phyloP scores from a whole-genome alignment of 1,140 invertebrate genomes.

The Drosophila pallidifrons region DNA sequence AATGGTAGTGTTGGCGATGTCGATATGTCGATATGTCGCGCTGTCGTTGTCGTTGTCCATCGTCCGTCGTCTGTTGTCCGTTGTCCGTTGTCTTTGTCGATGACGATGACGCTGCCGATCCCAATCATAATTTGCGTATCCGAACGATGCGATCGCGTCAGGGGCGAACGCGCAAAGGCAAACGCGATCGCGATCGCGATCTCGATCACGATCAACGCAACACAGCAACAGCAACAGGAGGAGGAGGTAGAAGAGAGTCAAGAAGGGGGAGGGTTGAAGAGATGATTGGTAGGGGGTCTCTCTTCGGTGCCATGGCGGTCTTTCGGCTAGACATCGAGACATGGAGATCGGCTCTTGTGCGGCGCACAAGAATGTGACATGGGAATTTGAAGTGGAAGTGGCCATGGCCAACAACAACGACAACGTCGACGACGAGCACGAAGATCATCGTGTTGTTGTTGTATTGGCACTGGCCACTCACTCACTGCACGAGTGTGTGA shows the following conservation, averaged over 20 bases:
- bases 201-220: slow-evolving; percentile 42
- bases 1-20: not conserved
- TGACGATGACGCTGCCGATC: slow-evolving; percentile 37
- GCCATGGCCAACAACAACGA: slow-evolving; percentile 34
- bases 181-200: slow-evolving; percentile 43
- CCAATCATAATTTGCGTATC: slow-evolving; percentile 60
- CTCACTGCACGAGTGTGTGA: slow-evolving; percentile 4
- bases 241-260: too few species aligned
- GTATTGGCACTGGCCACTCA: slow-evolving; percentile 32
- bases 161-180: slow-evolving; percentile 23
- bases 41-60: slow-evolving; percentile 1
- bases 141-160: slow-evolving; percentile 50
- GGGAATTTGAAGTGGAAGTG: slow-evolving; percentile 72
- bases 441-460: slow-evolving; percentile 49
- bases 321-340: slow-evolving; percentile 55
- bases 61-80: slow-evolving; percentile 8
- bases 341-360: slow-evolving; percentile 59
- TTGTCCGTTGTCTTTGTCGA: slow-evolving; percentile 5
- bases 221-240: too few species aligned
- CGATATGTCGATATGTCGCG: not conserved
- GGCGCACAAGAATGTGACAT: slow-evolving; percentile 73
- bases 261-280: not conserved
- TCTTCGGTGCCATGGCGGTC: slow-evolving; percentile 37
- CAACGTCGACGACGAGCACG: slow-evolving; percentile 25
- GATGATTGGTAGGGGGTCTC: not conserved